Evolutionary conservation across 2,888 invertebrate species (phyloP).

Genomic region (Timema podura): DNA sequence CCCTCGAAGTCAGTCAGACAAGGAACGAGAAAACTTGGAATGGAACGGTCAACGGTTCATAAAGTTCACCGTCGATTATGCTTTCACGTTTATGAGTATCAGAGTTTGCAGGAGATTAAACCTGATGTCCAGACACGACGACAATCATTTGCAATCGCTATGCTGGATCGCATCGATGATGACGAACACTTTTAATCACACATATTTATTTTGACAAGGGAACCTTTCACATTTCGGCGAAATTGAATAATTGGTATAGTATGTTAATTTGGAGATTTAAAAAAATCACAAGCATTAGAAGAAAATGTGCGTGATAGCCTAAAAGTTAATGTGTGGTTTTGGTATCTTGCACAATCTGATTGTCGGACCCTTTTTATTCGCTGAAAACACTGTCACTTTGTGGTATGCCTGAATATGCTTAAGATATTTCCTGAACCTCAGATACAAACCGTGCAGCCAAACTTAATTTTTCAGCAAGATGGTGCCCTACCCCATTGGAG

Average conservation of each 20-base stretch:
- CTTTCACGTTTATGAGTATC: too few species aligned
- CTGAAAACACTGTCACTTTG: neutral
- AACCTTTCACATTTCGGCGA: neutral
- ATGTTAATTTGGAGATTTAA: neutral
- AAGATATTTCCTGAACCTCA: neutral
- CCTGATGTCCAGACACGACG: neutral
- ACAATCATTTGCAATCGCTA: neutral
- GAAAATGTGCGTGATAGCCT: neutral
- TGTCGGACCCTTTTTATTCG: neutral
- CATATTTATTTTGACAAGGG: neutral
- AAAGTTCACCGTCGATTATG: too few species aligned
- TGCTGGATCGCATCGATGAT: neutral
- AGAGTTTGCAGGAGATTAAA: too few species aligned
- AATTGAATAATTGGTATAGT: neutral
- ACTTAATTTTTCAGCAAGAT: constrained; percentile 9
- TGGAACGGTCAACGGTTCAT: too few species aligned
- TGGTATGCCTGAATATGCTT: constrained; percentile 6
- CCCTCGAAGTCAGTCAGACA: too few species aligned
- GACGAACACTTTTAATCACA: neutral
- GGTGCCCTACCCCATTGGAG: neutral
- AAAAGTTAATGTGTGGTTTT: neutral
- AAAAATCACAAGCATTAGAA: neutral
- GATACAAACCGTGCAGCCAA: neutral
- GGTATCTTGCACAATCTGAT: neutral
- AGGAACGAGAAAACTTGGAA: too few species aligned